phyloP scores from a whole-genome alignment of 2,797 vertebrate genomes.

The Etheostoma nigrum region DNA sequence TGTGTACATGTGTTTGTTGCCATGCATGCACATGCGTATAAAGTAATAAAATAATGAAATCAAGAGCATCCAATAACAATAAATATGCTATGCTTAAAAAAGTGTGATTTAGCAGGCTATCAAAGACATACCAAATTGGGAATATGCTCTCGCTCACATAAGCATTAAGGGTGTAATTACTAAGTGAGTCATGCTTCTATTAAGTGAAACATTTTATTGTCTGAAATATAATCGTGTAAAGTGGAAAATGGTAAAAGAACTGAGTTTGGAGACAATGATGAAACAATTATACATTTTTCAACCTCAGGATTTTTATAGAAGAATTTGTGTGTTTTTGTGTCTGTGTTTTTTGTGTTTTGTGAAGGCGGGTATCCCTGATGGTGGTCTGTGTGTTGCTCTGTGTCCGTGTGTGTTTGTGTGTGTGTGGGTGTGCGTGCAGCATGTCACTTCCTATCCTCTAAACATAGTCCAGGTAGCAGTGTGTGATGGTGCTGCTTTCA shows the following conservation, averaged over 20 bases:
- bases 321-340: slow-evolving; percentile 5
- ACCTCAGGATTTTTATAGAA: slow-evolving; percentile 11
- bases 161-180: slow-evolving; percentile 22
- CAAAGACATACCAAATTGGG: not conserved
- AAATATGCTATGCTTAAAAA: not conserved
- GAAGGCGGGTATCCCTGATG: not conserved
- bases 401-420: not conserved
- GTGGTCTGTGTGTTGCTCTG: slow-evolving; percentile 14
- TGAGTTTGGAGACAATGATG: slow-evolving; percentile 12
- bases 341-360: not conserved
- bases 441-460: slow-evolving; percentile 56
- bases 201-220: slow-evolving; percentile 18
- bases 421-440: slow-evolving; percentile 1
- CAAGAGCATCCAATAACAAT: not conserved
- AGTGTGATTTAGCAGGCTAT: not conserved
- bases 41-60: slow-evolving; percentile 13
- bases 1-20: not conserved
- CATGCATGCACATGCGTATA: slow-evolving; percentile 2
- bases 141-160: slow-evolving; percentile 2
- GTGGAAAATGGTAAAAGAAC: slow-evolving; percentile 30
- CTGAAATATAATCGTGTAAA: slow-evolving; percentile 15
- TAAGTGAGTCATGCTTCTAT: slow-evolving; percentile 13
- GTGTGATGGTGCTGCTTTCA: slow-evolving; percentile 70
- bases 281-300: slow-evolving; percentile 29
- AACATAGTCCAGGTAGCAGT: slow-evolving; percentile 60